Conservation (phyloP, 2,113 vertebrate genomes). For the Eira barbara region DNA sequence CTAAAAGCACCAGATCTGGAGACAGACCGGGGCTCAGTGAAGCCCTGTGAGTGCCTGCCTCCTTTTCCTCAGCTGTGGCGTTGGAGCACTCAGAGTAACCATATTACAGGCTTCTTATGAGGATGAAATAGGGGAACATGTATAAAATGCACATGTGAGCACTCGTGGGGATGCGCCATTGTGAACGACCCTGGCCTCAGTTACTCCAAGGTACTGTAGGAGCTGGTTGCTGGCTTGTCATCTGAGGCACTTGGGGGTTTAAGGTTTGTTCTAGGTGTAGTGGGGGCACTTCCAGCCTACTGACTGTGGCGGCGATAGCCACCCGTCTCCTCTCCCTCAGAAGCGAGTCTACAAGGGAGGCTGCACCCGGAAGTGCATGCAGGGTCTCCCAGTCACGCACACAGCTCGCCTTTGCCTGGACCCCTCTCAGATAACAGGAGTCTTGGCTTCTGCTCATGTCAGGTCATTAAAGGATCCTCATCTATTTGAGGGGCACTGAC, state of each 20-base stretch:
- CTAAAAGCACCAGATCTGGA: not conserved
- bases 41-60: not conserved
- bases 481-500: not conserved
- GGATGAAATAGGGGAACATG: not conserved
- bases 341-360: not conserved
- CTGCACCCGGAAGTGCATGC: not conserved
- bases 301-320: not conserved
- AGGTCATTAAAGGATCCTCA: not conserved
- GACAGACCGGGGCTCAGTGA: not conserved
- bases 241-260: not conserved
- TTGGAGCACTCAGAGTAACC: not conserved
- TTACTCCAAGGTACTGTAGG: not conserved
- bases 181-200: not conserved
- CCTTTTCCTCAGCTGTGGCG: not conserved
- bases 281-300: rapidly evolving
- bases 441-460: not conserved
- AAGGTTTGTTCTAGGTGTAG: not conserved
- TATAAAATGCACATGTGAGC: not conserved
- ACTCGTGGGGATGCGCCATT: not conserved
- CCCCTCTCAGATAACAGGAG: not conserved
- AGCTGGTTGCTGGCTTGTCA: not conserved
- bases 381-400: not conserved
- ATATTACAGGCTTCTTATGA: not conserved
- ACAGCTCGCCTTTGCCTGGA: not conserved
- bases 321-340: not conserved